phyloP scores from a whole-genome alignment of 2,888 invertebrate genomes.

The Margaritifera margaritifera region DNA sequence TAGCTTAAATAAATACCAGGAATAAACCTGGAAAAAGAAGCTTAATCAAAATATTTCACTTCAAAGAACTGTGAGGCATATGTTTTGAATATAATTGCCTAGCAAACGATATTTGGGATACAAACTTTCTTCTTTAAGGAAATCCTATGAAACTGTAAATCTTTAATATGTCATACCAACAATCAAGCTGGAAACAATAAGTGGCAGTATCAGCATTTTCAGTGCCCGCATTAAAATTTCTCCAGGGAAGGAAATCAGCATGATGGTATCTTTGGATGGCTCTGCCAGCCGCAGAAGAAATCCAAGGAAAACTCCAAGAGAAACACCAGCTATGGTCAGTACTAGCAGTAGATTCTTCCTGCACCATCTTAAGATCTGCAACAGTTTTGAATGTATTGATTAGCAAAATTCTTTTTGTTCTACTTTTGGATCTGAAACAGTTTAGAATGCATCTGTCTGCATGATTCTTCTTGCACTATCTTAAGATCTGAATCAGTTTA shows the following conservation, averaged over 20 bases:
- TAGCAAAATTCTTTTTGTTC: constrained; percentile 56
- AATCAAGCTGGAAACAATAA: constrained; percentile 80
- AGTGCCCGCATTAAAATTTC: constrained; percentile 81
- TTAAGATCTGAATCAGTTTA: too few relatives aligned
- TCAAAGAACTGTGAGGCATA: too few relatives aligned
- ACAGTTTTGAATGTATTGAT: not conserved
- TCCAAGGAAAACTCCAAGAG: constrained; percentile 78
- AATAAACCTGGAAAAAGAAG: too few relatives aligned
- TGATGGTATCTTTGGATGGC: constrained; percentile 75
- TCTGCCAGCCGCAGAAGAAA: constrained; percentile 75
- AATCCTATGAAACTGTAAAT: too few relatives aligned
- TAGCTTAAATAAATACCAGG: too few relatives aligned
- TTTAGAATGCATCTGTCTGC: too few relatives aligned
- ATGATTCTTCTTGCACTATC: too few relatives aligned
- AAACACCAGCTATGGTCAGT: constrained; percentile 77
- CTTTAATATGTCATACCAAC: constrained; percentile 73
- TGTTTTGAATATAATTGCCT: too few relatives aligned
- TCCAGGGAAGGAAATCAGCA: constrained; percentile 80
- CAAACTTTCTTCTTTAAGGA: too few relatives aligned
- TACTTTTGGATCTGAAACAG: too few relatives aligned
- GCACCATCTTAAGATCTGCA: constrained; percentile 55
- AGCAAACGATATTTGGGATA: too few relatives aligned
- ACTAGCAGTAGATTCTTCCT: constrained; percentile 76
- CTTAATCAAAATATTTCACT: too few relatives aligned
- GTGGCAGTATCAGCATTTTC: constrained; percentile 82